A percentile compares a stretch with the other conserved stretches of the same genome.
These are phyloP conservation scores for Teleopsis dalmanni DNA, from an alignment of 1,140 invertebrate genomes.

Conservation along the genomic window DNA sequence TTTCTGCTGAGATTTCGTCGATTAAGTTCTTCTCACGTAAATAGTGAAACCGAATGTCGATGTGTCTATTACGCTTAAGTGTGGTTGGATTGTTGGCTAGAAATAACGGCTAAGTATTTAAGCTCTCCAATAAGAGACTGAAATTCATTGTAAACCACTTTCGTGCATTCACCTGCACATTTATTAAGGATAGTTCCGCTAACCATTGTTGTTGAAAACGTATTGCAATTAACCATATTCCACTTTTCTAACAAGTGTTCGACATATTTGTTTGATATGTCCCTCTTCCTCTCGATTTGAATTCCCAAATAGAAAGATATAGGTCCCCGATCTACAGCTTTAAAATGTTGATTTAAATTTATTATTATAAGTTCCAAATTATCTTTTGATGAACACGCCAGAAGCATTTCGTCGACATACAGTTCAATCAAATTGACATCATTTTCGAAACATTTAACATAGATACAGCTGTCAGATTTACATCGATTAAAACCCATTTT, in stretches of 20 bases:
- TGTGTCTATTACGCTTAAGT: slow-evolving; percentile 4
- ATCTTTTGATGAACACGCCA: slow-evolving; percentile 3
- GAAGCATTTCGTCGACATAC: slow-evolving; percentile 13
- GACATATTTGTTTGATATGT: neutral
- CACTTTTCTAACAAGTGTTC: neutral
- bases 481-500: slow-evolving; percentile 10
- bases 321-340: slow-evolving; percentile 1
- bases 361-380: neutral
- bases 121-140: too few relatives aligned
- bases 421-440: too few relatives aligned
- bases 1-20: neutral
- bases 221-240: neutral
- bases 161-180: neutral
- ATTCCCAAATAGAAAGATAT: slow-evolving; percentile 4
- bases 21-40: slow-evolving; percentile 1
- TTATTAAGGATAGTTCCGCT: neutral
- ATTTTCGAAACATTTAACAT: neutral
- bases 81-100: neutral
- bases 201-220: slow-evolving; percentile 1
- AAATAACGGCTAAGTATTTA: too few relatives aligned
- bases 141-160: too few relatives aligned
- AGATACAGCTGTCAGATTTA: slow-evolving; percentile 15
- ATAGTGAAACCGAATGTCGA: slow-evolving; percentile 7
- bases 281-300: neutral
- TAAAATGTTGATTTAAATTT: neutral